Evolutionary conservation across 2,797 vertebrate genomes (phyloP), one percentile per base, ranked within the genome.

Genomic region (Pteronotus mesoamericanus): DNA sequence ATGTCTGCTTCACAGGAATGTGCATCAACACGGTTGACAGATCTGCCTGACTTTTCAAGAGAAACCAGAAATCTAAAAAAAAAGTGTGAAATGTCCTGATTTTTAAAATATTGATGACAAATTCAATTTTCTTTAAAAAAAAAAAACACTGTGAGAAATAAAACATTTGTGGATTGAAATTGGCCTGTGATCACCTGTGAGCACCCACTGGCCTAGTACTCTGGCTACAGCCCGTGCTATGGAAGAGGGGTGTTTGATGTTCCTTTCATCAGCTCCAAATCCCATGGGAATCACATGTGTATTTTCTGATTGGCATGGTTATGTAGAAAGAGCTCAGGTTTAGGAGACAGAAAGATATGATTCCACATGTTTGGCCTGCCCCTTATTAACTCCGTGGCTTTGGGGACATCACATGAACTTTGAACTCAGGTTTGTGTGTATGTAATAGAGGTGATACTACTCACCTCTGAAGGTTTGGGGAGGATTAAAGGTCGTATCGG

Each of bases 1-100:
- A 64, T 46, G 64, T 85, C 57, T 85, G 57, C 78, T 34, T 29
- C n/a, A 16, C 59, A 59, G 89, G 86, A 96, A 86, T 86, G 39
- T 68, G 19, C 42, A 32, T 44, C 37, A 29, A 14, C 78, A 7
- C 0, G 21, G 75, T 61, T 51, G 68, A 85, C 68, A 87, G 80
- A 61, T 84, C 18, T n/a, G 42, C 95, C 86, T 86, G 75, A 89
- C 77, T 93, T 94, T 82, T 92, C 68, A 93, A 84, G 82, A 92
- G 89, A 96, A 91, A 95, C 46, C 89, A 95, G 75, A 94, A 86
- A 79, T 64, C 37, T 2, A 32, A 77, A 91, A 66, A 64, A 61
- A 59, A 1, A 24, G 4, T 79, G 71, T 37, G 82, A 86, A 59
- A 72, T 77, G 84, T 93, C 53, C 44, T 19, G 16, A 14, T 85